phyloP scores from a whole-genome alignment of 2,797 vertebrate species.

The Pantherophis alleghaniensis region DNA sequence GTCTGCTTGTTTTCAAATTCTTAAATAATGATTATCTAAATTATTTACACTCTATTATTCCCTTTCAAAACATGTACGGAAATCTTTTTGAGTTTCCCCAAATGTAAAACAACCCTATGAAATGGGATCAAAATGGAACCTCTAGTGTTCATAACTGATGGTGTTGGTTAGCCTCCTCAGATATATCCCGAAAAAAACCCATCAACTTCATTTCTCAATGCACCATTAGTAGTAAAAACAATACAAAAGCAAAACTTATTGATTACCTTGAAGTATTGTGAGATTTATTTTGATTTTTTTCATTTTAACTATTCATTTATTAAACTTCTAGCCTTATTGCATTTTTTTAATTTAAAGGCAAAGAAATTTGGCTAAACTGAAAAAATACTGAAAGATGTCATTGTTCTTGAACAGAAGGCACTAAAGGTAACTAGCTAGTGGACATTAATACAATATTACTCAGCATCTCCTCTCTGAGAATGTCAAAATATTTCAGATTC shows the following conservation, averaged over 20 bases:
- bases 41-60: not conserved
- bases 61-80: not conserved
- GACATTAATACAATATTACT: not conserved
- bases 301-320: not conserved
- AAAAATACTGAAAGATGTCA: not conserved
- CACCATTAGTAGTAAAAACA: not conserved
- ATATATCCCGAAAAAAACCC: not conserved
- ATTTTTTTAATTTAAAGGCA: not conserved
- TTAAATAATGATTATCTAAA: not conserved
- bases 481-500: not conserved
- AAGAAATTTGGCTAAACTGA: not conserved
- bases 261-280: not conserved
- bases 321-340: not conserved
- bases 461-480: not conserved
- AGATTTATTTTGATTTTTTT: not conserved
- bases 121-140: not conserved
- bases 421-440: not conserved
- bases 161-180: not conserved
- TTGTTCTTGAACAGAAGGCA: not conserved
- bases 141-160: not conserved
- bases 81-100: not conserved
- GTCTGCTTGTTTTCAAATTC: not conserved
- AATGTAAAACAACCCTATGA: not conserved
- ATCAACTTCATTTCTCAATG: not conserved
- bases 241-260: not conserved